Evolutionary conservation across 2,797 vertebrate species (phyloP), one percentile per base, ranked within the genome.

Genomic region (Dendrocincla fuliginosa): DNA sequence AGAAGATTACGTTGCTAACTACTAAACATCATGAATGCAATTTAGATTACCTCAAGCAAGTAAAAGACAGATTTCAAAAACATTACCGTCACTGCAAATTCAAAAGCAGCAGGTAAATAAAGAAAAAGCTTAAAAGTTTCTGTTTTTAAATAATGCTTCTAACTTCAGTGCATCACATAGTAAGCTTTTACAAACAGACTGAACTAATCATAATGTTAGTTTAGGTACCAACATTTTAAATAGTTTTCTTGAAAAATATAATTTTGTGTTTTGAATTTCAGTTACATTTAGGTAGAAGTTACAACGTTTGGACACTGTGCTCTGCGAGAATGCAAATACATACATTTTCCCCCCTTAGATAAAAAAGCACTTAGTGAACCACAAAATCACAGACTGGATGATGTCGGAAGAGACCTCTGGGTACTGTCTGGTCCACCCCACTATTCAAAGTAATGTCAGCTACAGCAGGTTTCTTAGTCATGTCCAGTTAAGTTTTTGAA

Each of bases 321-420:
- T 75, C 37, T 87, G 6, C 50, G 83, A 88, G 27, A 44, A 55
- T 22, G 6, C 9, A 77, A 55, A 50, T 23, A 20, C 3, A 59
- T 4, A 2, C 13, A 30, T 20, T 28, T 35, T 5, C 2, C 4
- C 6, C 1, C 5, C 17, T 56, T 53, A 11, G n/a, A 50, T 35
- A n/a, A 12, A 65, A 73, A 44, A 76, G 3, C 16, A 46, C 9
- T 33, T 65, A 11, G 16, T 42, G 33, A 63, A 74, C 53, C 2
- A 73, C n/a, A 70, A 39, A 87, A 49, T 41, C 24, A 42, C 4
- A 35, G 11, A 84, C 18, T 10, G 2, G 5, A 23, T 64, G 23
- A 68, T 20, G 24, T 27, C 9, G 15, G 25, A 71, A 65, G 24
- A 17, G 18, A 12, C 37, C 30, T 73, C 53, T 81, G 30, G 6